Evolutionary conservation across 2,113 vertebrate genomes (phyloP), one percentile per base, ranked within the genome.

Genomic region (Tringa solitaria): DNA sequence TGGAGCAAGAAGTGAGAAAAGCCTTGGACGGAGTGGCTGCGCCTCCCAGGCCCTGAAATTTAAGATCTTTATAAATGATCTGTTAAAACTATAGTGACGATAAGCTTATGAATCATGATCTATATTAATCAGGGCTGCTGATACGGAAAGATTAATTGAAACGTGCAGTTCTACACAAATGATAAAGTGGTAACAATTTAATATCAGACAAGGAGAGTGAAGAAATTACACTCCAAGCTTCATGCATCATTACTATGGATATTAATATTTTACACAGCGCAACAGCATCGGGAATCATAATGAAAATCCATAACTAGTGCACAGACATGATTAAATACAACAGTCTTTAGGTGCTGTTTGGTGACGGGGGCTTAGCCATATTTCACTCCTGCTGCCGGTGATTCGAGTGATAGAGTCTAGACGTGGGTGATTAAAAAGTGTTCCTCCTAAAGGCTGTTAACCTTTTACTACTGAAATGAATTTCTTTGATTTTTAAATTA

Each of bases 161-260:
- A 99, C 97, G 99, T 98, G 98, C 99, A 99, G 98, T 99, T 99
- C 98, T 98, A 98, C 98, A 99, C 98, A 99, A 99, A 99, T 99
- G 99, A 99, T 99, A 99, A 99, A 99, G 99, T 99, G 98, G 98
- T 99, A 99, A 99, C 99, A 99, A 99, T 99, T 99, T 99, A 98
- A 98, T 98, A 98, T 99, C 97, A 98, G 99, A 99, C 99, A 99
- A 99, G 99, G 98, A 98, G 98, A 98, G 98, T 98, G 98, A 98
- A 98, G 98, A 98, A 99, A 99, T 99, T 99, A 99, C 99, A 98
- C 99, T 99, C 98, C 95, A 98, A 98, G 98, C 99, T 99, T 99
- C 99, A 99, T 99, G 99, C 99, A 99, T 99, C 99, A 99, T 99
- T 99, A 99, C 97, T 97, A 98, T 99, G 98, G 99, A 99, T 99